Evolutionary conservation across 2,113 vertebrate genomes (phyloP).

Genomic region (Megaptera novaeangliae): DNA sequence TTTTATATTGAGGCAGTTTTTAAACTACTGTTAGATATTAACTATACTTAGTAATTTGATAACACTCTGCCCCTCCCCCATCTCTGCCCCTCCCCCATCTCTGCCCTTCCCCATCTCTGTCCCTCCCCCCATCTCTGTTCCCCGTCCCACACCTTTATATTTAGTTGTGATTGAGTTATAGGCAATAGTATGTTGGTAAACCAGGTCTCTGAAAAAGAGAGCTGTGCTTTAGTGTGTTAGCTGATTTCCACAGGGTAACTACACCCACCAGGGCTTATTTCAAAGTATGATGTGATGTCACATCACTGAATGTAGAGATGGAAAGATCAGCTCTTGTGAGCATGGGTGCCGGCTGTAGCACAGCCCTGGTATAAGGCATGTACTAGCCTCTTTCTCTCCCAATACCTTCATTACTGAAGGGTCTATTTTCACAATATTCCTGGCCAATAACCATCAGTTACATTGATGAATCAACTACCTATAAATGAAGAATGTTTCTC

Average conservation of each 20-base stretch:
- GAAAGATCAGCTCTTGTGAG: background rate
- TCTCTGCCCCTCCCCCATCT: background rate
- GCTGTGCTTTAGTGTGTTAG: background rate
- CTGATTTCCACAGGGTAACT: background rate
- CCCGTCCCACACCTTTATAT: background rate
- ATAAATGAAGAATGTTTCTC: background rate
- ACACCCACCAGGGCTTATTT: background rate
- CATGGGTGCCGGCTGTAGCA: fast-evolving
- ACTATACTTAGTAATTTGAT: background rate
- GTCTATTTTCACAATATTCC: background rate
- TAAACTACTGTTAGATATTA: background rate
- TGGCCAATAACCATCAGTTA: background rate
- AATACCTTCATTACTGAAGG: background rate
- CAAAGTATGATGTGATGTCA: background rate
- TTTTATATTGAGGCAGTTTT: background rate
- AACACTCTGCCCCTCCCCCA: background rate
- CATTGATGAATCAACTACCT: background rate
- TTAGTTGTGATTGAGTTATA: background rate
- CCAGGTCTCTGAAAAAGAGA: background rate
- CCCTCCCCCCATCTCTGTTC: background rate
- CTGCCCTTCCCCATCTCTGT: too few species aligned
- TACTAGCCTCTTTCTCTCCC: background rate
- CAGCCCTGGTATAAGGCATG: background rate
- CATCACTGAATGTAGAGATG: background rate
- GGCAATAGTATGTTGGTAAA: background rate